Percentiles rank a stretch among this genome's conserved stretches.
Conservation (phyloP, 2,113 vertebrate species). For the Myiozetetes cayanensis region DNA sequence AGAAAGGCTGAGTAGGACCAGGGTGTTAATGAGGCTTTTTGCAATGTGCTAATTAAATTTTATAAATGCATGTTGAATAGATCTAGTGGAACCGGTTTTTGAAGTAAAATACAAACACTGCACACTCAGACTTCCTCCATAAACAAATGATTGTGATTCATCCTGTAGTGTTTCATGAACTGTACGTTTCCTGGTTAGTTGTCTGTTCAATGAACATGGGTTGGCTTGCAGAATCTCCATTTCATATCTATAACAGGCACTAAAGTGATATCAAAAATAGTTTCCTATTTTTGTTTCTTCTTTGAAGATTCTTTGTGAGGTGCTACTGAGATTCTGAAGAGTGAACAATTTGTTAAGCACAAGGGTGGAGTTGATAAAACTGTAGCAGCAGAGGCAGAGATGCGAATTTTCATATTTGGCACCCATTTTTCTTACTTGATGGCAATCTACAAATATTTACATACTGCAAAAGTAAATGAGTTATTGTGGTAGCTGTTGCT, state of each 20-base stretch:
- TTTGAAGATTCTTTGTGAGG: not conserved
- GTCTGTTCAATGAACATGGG: not conserved
- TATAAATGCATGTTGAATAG: slow-evolving; percentile 17
- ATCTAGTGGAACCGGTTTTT: slow-evolving; percentile 54
- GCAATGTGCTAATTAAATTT: slow-evolving; percentile 56
- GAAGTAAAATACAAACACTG: slow-evolving; percentile 36
- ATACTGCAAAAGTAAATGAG: slow-evolving; percentile 1
- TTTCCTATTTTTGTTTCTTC: not conserved
- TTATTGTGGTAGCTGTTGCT: slow-evolving; percentile 10
- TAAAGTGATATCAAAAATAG: not conserved
- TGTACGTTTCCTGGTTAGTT: not conserved
- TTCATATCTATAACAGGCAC: not conserved
- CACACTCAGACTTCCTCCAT: slow-evolving; percentile 32
- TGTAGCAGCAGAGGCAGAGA: not conserved
- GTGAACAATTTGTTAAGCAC: not conserved
- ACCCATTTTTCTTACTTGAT: not conserved
- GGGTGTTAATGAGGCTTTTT: slow-evolving; percentile 60
- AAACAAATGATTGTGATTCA: slow-evolving; percentile 59
- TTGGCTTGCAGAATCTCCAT: not conserved
- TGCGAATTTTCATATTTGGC: slow-evolving; percentile 28
- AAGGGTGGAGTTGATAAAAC: slow-evolving; percentile 21
- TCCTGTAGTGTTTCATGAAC: slow-evolving; percentile 10
- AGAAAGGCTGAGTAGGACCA: slow-evolving; percentile 15
- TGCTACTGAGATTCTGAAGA: not conserved
- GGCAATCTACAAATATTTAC: slow-evolving; percentile 49